Evolutionary conservation across 2,113 vertebrate genomes (phyloP), one percentile per base, ranked within the genome.

Genomic region (Tragelaphus buxtoni): DNA sequence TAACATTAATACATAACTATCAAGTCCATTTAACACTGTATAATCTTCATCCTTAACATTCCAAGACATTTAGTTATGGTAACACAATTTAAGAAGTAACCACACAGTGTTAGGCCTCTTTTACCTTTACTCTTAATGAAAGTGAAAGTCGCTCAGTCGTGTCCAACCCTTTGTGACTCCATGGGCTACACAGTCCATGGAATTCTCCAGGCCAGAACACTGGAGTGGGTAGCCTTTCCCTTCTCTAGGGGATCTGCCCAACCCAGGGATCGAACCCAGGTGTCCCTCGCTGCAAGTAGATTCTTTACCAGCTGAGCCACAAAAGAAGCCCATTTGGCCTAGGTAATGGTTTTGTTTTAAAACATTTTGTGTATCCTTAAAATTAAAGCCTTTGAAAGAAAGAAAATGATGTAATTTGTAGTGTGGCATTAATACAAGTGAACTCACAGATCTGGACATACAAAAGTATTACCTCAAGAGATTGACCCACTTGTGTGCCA

Each of bases 291-390:
- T 69, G 65, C n/a, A 69, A 5, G n/a, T 69, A 4, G 18, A 39
- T 11, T 69, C n/a, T 39, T 69, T 6, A 69, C n/a, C 65, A 69
- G 65, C n/a, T 69, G 18, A 39, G 18, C 65, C n/a, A 39, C 65
- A 69, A 39, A 18, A n/a, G n/a, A 69, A 69, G 18, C 65, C 65
- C n/a, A 3, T 69, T 69, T 39, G 65, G 30, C 89, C 22, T 47
- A 58, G 10, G 28, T 42, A 88, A 80, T 49, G 7, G 56, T 88
- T 94, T 93, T 63, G 47, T 87, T 94, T 69, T 0, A 90, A 83
- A 83, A 89, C 1, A 3, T 58, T 93, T 39, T 58, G 74, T 77
- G 58, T 81, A 65, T 61, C 5, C 51, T 76, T 76, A 86, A 84
- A 39, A 84, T 32, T 51, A 85, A 95, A 55, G 35, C 13, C 11